phyloP scores from a whole-genome alignment of 2,888 invertebrate species.

The Aporophyla lueneburgensis region DNA sequence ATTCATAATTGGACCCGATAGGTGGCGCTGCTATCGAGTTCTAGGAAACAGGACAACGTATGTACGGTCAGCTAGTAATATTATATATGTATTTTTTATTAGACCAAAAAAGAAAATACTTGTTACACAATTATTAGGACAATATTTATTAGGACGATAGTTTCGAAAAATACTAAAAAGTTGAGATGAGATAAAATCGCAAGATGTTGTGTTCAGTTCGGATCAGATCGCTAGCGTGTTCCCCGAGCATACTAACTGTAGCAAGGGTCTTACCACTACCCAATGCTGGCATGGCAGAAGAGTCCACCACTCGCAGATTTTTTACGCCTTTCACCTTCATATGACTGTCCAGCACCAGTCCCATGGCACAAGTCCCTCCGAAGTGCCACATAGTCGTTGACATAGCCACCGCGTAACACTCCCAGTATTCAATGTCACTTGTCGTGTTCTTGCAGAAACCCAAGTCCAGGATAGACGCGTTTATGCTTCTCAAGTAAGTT shows the following conservation, averaged over 20 bases:
- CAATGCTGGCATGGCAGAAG: conserved; percentile 85
- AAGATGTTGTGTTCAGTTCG: background rate
- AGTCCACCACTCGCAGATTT: conserved; percentile 65
- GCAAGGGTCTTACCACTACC: background rate
- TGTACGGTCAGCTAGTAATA: too few relatives aligned
- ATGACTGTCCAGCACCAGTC: conserved; percentile 92
- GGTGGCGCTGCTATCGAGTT: too few relatives aligned
- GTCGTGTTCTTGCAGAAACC: conserved; percentile 55
- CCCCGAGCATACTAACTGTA: conserved; percentile 10
- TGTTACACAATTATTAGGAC: too few relatives aligned
- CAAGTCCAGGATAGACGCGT: conserved; percentile 65
- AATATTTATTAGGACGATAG: too few relatives aligned
- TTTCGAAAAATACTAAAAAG: too few relatives aligned
- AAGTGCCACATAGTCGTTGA: conserved; percentile 93
- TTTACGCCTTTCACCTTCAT: conserved; percentile 73
- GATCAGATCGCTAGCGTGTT: conserved; percentile 16
- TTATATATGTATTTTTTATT: too few relatives aligned
- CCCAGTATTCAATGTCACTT: conserved; percentile 50
- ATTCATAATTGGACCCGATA: too few relatives aligned
- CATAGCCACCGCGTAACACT: conserved; percentile 72
- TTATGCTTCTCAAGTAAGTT: conserved; percentile 61
- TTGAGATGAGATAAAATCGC: too few relatives aligned
- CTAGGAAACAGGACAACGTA: too few relatives aligned
- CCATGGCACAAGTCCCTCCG: conserved; percentile 93
- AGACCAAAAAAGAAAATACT: too few relatives aligned